Base-by-base conservation (phyloP, 2,113 vertebrate genomes). In the Natator depressus region DNA sequence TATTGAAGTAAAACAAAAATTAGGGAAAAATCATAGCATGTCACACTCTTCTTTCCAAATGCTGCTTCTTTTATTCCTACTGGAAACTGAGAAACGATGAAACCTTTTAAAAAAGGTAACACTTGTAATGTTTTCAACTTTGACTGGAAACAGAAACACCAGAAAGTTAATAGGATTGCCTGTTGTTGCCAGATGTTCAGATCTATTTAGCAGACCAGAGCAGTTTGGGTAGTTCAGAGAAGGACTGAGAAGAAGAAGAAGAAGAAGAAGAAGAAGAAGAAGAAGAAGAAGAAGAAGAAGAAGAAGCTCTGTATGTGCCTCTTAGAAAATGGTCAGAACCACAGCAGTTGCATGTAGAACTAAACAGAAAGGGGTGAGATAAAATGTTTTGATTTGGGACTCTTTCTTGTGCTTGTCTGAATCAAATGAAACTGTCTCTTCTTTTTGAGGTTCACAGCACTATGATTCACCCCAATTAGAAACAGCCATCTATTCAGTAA, bases 11-110 rank as follows among this genome's bases (percentile, higher is more conserved):
- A 87, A 89, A 6, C 14, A 0, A 87, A 50, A 84, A 62, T 8
- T 0, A 16, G 1, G 1, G 2, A 86, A 2, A 1, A 80, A 13
- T 1, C 0, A 0, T 14, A 42, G 5, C 11, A 76, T 6, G 20
- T 49, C 0, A 38, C 35, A 69, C 20, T 47, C 7, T 76, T 87
- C 1, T 2, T 87, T 91, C 31, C 51, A 42, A 10, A 2, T 2
- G 35, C 90, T 91, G 38, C 90, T 90, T 9, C 8, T 69, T 38
- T 3, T 53, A 69, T 6, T 3, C 90, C 29, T 3, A 38, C 31
- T 53, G 89, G 20, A 92, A 91, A 93, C 78, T 24, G 85, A 80
- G 2, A 87, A 10, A 55, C 72, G 57, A 1, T 59, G 54, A 42
- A 46, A 89, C 3, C 50, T 90, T 10, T 42, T 4, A 9, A 89